Conservation (phyloP, 2,113 vertebrate genomes). For the Varanus komodoensis region DNA sequence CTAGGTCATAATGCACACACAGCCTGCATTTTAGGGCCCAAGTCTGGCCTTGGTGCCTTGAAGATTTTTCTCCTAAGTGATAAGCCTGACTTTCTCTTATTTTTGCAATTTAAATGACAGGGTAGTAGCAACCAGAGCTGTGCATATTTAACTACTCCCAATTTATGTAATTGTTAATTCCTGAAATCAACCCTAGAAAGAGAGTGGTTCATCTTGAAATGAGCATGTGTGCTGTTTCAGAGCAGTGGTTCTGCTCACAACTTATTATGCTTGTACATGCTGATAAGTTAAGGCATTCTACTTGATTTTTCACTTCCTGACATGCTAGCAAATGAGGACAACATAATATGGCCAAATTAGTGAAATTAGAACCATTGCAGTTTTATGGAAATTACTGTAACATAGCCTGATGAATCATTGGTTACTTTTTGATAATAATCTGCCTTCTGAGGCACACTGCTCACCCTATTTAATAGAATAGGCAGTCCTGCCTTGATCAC, state of each 20-base stretch:
- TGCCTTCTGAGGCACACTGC: neutral
- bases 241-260: neutral
- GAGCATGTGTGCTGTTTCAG: neutral
- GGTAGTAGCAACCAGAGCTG: neutral
- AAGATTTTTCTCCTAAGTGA: no score
- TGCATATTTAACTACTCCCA: neutral
- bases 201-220: neutral
- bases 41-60: no score
- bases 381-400: neutral
- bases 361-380: neutral
- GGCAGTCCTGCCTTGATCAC: neutral
- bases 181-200: neutral
- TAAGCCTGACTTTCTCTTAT: neutral
- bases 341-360: neutral
- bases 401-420: neutral
- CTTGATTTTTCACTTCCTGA: neutral
- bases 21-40: neutral
- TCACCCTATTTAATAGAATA: neutral
- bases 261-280: neutral
- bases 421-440: neutral
- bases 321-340: neutral
- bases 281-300: neutral
- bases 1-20: neutral
- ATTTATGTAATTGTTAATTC: neutral
- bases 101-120: neutral